Conservation (phyloP, 2,113 vertebrate genomes). For the Mesembrinibis cayennensis region DNA sequence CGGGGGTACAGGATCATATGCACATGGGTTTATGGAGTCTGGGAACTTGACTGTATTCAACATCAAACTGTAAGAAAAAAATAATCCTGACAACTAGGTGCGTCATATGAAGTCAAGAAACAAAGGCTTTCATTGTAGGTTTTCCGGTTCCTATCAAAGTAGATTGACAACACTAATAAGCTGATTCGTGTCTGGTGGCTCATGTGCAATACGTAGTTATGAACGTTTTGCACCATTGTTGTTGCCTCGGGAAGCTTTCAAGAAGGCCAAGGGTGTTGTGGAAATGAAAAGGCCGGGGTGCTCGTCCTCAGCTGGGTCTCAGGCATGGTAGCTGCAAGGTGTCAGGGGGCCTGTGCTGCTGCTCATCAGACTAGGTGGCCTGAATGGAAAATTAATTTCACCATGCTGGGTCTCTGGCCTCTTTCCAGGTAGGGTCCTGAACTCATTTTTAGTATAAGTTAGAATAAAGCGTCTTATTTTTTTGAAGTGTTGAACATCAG, state of each 20-base stretch:
- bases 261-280: not conserved
- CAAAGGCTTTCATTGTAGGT: not conserved
- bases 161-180: not conserved
- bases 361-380: rapidly evolving
- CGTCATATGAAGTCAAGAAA: not conserved
- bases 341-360: not conserved
- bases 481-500: not conserved
- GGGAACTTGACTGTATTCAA: not conserved
- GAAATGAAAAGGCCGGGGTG: not conserved
- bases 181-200: not conserved
- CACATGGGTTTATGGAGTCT: not conserved
- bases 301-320: not conserved
- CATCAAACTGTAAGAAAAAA: not conserved
- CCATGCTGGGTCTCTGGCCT: rapidly evolving
- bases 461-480: not conserved
- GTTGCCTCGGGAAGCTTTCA: not conserved
- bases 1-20: not conserved
- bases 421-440: not conserved
- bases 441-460: not conserved
- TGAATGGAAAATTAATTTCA: not conserved
- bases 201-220: not conserved
- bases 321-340: not conserved
- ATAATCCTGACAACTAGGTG: not conserved
- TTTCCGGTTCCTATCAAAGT: not conserved
- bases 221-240: not conserved